phyloP scores from a whole-genome alignment of 2,888 invertebrate species.

The Apamea crenata region DNA sequence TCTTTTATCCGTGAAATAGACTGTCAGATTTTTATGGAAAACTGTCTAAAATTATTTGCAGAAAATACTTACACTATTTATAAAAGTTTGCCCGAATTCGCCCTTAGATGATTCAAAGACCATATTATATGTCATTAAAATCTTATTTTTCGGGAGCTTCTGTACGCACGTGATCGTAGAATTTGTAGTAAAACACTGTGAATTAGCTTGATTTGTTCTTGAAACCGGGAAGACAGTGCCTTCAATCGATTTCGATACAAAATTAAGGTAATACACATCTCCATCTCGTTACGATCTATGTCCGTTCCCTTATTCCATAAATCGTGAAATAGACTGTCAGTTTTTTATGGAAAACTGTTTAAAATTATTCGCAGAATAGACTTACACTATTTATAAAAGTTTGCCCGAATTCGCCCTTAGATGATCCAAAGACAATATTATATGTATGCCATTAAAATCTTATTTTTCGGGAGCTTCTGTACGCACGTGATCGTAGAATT shows the following conservation, averaged over 20 bases:
- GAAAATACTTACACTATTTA: too few species aligned
- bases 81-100: not conserved
- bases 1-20: not conserved
- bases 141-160: not conserved
- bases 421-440: not conserved
- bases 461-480: not conserved
- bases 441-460: not conserved
- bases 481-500: not conserved
- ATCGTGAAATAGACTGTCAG: not conserved
- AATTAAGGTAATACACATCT: not conserved
- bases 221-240: not conserved
- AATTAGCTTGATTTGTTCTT: not conserved
- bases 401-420: not conserved
- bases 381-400: not conserved
- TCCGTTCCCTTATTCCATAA: constrained; percentile 15
- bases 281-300: constrained; percentile 5
- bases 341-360: not conserved
- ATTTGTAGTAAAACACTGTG: not conserved
- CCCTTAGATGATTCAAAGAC: not conserved
- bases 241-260: not conserved
- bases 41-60: not conserved
- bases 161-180: not conserved
- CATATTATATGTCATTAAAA: not conserved
- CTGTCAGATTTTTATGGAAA: not conserved
- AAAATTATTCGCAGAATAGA: not conserved